Percentiles rank a stretch among this genome's conserved stretches.
These are phyloP conservation scores for Melipona quadrifasciata DNA, from an alignment of 1,140 invertebrate species.

Conservation along the genomic window DNA sequence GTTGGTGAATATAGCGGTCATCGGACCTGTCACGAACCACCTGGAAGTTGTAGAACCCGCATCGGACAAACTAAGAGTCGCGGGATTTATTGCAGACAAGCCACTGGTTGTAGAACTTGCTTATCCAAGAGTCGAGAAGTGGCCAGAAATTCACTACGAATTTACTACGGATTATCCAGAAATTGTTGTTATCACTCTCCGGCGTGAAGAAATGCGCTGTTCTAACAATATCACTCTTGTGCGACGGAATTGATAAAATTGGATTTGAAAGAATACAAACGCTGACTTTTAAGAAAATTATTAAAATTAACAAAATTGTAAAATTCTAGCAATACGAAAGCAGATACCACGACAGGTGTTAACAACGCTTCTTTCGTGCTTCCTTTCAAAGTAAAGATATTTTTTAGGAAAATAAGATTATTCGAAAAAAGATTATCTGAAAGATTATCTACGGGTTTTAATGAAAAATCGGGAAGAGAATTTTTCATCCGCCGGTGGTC, in stretches of 20 bases:
- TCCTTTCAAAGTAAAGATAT: background rate
- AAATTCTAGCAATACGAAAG: too few relatives aligned
- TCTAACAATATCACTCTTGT: too few relatives aligned
- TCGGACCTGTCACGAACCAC: background rate
- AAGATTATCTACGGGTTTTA: accelerated
- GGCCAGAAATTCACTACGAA: background rate
- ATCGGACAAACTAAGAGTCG: background rate
- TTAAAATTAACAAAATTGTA: too few relatives aligned
- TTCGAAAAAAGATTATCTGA: background rate
- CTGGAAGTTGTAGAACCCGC: background rate
- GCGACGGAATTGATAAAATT: too few relatives aligned
- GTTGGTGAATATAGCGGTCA: background rate
- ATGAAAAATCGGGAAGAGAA: background rate
- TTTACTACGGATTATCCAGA: background rate
- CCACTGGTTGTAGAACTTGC: background rate
- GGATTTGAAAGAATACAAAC: too few relatives aligned
- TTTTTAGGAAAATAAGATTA: background rate
- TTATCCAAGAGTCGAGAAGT: background rate
- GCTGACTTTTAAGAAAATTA: too few relatives aligned
- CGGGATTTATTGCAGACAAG: background rate
- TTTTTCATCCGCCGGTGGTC: too few relatives aligned
- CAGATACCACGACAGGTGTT: background rate
- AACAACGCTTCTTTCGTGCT: too few relatives aligned
- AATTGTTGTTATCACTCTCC: background rate
- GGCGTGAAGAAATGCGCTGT: background rate